Conservation (phyloP, 2,888 invertebrate species). For the Pollenia amentaria region DNA sequence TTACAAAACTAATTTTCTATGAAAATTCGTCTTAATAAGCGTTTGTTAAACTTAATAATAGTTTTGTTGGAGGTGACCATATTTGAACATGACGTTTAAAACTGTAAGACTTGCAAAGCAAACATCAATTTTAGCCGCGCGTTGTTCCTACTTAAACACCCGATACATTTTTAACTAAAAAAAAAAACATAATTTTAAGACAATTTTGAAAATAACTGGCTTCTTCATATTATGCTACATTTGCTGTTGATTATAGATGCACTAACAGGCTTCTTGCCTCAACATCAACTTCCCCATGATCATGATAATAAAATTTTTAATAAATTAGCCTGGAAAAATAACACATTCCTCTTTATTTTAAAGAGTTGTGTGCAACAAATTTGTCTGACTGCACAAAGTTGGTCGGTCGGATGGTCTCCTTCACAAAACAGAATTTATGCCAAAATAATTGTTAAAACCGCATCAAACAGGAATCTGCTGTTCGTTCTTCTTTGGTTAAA, state of each 20-base stretch:
- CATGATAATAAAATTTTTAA: slow-evolving; percentile 27
- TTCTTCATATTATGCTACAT: slow-evolving; percentile 29
- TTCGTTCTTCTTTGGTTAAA: slow-evolving; percentile 4
- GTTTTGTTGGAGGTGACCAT: too few relatives aligned
- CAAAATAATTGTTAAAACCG: slow-evolving; percentile 64
- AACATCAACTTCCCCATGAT: not conserved
- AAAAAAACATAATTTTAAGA: too few relatives aligned
- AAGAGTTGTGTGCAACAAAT: slow-evolving; percentile 6
- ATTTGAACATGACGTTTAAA: too few relatives aligned
- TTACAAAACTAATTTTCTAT: too few relatives aligned
- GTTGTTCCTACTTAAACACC: too few relatives aligned
- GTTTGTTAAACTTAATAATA: too few relatives aligned
- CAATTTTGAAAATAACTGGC: not conserved
- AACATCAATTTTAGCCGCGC: too few relatives aligned
- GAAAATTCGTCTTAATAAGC: too few relatives aligned
- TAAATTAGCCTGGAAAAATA: slow-evolving; percentile 9
- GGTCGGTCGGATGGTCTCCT: slow-evolving; percentile 48
- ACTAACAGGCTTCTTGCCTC: slow-evolving; percentile 6
- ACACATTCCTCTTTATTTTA: slow-evolving; percentile 15
- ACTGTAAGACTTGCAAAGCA: too few relatives aligned
- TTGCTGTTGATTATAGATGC: slow-evolving; percentile 34
- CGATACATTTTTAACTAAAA: too few relatives aligned
- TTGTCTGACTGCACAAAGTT: slow-evolving; percentile 29
- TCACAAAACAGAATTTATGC: slow-evolving; percentile 55
- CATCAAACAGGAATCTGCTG: slow-evolving; percentile 61